Conservation (phyloP, 2,888 invertebrate species). For the Xanthorhoe spadicearia region DNA sequence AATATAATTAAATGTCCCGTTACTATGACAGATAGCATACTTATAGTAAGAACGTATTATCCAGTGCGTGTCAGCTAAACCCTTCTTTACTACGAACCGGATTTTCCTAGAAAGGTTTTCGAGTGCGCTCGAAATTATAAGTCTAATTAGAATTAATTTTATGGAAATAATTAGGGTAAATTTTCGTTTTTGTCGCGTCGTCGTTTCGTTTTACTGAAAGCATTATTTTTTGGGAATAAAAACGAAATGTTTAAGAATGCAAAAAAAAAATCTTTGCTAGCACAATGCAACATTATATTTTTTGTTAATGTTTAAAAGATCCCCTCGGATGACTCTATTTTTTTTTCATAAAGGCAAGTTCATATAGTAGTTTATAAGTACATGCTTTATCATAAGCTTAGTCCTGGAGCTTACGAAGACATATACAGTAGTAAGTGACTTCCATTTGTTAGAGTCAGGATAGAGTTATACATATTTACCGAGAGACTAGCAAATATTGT, state of each 20-base stretch:
- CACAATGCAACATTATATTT: not conserved
- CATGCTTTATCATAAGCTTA: not conserved
- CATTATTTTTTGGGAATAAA: slow-evolving; percentile 17
- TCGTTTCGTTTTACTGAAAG: slow-evolving; percentile 24
- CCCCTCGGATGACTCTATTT: not conserved
- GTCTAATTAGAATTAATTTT: slow-evolving; percentile 24
- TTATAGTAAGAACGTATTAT: slow-evolving; percentile 17
- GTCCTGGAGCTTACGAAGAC: not conserved
- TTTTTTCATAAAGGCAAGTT: not conserved
- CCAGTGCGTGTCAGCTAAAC: slow-evolving; percentile 19
- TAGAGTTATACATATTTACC: slow-evolving; percentile 23
- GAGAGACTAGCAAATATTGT: slow-evolving; percentile 20
- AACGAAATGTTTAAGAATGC: not conserved
- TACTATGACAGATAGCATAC: slow-evolving; percentile 31
- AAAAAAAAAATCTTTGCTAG: too few relatives aligned
- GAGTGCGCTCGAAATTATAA: slow-evolving; percentile 15
- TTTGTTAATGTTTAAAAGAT: not conserved
- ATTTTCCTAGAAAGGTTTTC: slow-evolving; percentile 16
- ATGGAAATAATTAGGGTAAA: slow-evolving; percentile 27
- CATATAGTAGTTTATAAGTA: too few relatives aligned
- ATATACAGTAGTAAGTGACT: slow-evolving; percentile 17
- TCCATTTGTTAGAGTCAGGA: slow-evolving; percentile 25
- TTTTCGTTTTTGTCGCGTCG: slow-evolving; percentile 28
- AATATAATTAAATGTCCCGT: slow-evolving; percentile 36
- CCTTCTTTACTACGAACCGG: not conserved